These are phyloP conservation scores for Vulpes vulpes DNA, from an alignment of 2,113 vertebrate genomes.

Conservation along the genomic window DNA sequence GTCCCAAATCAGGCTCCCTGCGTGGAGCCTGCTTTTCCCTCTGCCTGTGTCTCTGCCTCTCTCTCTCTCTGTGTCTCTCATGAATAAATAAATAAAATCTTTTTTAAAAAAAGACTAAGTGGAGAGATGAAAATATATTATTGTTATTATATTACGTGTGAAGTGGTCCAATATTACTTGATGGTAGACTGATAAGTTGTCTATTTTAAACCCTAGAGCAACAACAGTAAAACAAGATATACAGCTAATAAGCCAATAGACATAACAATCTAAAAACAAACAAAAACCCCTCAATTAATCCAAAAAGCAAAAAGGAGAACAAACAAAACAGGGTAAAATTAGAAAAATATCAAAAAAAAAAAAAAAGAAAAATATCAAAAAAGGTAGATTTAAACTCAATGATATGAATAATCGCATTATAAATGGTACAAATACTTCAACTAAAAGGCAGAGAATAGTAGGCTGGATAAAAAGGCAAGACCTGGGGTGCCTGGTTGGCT, in stretches of 20 bases:
- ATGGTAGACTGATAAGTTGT: neutral
- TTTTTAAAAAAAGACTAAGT: neutral
- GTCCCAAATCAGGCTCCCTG: too few relatives aligned
- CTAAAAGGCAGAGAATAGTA: neutral
- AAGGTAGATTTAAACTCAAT: neutral
- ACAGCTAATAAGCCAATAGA: neutral
- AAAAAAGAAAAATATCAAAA: neutral
- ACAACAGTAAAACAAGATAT: neutral
- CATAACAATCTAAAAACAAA: neutral
- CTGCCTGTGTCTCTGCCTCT: too few relatives aligned
- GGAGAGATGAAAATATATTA: neutral
- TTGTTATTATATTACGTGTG: neutral
- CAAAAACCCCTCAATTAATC: neutral
- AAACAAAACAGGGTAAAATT: neutral
- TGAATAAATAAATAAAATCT: too few relatives aligned
- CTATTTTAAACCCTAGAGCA: neutral
- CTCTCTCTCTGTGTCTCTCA: too few relatives aligned
- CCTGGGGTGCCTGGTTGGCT: neutral
- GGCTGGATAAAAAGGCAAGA: neutral
- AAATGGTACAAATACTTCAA: neutral
- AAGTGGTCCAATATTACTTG: neutral
- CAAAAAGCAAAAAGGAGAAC: neutral
- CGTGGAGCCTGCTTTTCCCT: too few relatives aligned
- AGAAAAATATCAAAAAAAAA: neutral
- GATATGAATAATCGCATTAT: neutral